These are phyloP conservation scores for Dendrocincla tyrannina DNA, from an alignment of 2,797 vertebrate genomes.

Conservation along the genomic window DNA sequence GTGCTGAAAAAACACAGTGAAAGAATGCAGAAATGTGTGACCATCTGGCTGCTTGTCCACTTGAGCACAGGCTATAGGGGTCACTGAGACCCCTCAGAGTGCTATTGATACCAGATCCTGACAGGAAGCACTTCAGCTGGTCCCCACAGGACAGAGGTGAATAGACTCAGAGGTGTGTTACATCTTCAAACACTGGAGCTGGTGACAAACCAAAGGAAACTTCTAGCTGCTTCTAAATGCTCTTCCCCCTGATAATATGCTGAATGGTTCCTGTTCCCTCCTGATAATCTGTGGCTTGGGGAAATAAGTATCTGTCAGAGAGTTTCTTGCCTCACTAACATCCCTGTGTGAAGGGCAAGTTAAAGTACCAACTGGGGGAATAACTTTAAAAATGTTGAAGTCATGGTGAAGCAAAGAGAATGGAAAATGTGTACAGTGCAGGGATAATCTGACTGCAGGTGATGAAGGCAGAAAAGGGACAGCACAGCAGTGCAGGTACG, in stretches of 20 bases:
- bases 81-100: slow-evolving; percentile 76
- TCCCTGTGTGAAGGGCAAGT: not conserved
- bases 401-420: not conserved
- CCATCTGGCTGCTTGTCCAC: slow-evolving; percentile 77
- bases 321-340: not conserved
- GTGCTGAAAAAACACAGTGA: slow-evolving; percentile 69
- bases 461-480: not conserved
- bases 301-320: not conserved
- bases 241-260: not conserved
- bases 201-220: slow-evolving; percentile 54
- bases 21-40: slow-evolving; percentile 72
- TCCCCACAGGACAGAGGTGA: slow-evolving; percentile 53
- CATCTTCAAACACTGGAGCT: slow-evolving; percentile 43
- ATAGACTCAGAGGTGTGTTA: slow-evolving; percentile 54
- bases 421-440: not conserved
- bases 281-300: not conserved
- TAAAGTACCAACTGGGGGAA: not conserved
- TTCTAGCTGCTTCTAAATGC: not conserved
- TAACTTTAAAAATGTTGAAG: not conserved
- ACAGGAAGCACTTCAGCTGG: slow-evolving; percentile 75
- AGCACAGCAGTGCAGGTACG: accelerated
- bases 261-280: not conserved
- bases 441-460: not conserved
- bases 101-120: slow-evolving; percentile 64
- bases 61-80: slow-evolving; percentile 80